Base-by-base conservation (phyloP, 2,113 vertebrate genomes). In the Alectura lathami region DNA sequence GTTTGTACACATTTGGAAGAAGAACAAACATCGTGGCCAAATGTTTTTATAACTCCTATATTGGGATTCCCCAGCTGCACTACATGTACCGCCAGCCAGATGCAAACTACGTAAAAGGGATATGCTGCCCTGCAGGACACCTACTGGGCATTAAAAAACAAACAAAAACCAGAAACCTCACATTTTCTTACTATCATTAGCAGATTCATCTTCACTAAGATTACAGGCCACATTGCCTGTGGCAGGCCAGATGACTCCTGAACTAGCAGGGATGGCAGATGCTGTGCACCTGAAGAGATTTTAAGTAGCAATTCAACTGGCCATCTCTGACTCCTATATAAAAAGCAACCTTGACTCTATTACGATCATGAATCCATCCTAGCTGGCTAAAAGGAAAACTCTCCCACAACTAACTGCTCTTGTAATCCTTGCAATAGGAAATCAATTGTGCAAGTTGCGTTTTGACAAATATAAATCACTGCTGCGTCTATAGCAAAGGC, bases 381-480 rank as follows among this genome's bases (percentile, higher is more conserved):
- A 57, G n/a, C 53, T 88, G 88, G 47, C 60, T 69, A 51, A 29
- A 78, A 70, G 42, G 64, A 54, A 94, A 80, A 75, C 36, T 17
- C 17, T 62, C 17, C 36, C 53, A 34, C 40, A 75, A 1, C 77
- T 64, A 82, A 86, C 81, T 82, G 48, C 47, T 87, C 43, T 67
- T 89, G 45, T 45, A 76, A 64, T 60, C 89, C 83, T 63, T 84
- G 51, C 45, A 82, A 47, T 18, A 79, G 81, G 66, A 89, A 92
- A 94, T 91, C 84, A 69, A 36, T 79, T 14, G 86, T 62, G 78
- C 67, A 94, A 92, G 94, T 5, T 86, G 68, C 57, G 76, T 91
- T 94, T 89, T 92, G 59, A 83, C 86, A 94, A 91, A 93, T 45
- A 60, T 5, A 79, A 82, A 89, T 91, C 24, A 56, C 50, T 75